Conservation (phyloP, 2,797 vertebrate genomes). For the Anomalospiza imberbis region DNA sequence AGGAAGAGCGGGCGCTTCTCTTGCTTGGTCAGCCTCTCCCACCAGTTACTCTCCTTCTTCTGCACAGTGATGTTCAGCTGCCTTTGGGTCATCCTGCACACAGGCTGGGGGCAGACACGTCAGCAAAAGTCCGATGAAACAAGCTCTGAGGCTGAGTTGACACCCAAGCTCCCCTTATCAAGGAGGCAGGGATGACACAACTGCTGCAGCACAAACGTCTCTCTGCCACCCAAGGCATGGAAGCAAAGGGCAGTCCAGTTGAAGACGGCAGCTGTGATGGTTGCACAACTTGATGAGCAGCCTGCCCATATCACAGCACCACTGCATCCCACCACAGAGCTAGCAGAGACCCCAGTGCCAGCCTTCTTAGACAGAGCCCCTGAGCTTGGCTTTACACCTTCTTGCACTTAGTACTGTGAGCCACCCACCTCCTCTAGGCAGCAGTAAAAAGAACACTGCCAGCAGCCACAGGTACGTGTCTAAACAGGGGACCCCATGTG, state of each 20-base stretch:
- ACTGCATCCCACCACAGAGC: not conserved
- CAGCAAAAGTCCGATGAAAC: not conserved
- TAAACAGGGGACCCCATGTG: not conserved
- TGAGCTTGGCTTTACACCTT: not conserved
- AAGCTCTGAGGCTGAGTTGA: not conserved
- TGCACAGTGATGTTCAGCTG: conserved; percentile 88
- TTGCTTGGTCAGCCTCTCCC: conserved; percentile 87
- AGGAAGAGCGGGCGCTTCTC: conserved; percentile 90
- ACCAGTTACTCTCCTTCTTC: conserved; percentile 88
- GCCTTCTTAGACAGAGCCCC: not conserved
- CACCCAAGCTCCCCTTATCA: not conserved
- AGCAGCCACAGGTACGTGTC: not conserved
- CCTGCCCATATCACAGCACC: not conserved
- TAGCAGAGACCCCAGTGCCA: not conserved
- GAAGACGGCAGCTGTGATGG: not conserved
- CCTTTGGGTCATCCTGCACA: conserved; percentile 86
- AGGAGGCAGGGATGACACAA: not conserved
- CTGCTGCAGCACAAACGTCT: not conserved
- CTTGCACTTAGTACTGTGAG: not conserved
- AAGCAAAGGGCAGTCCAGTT: not conserved
- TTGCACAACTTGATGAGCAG: not conserved
- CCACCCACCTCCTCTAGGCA: not conserved
- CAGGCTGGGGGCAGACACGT: conserved; percentile 71
- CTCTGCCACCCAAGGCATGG: not conserved
- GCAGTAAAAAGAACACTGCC: not conserved